A percentile compares a stretch with the other conserved stretches of the same genome.
Evolutionary conservation across 2,888 invertebrate species (phyloP).

Genomic region (Melitaea athalia): DNA sequence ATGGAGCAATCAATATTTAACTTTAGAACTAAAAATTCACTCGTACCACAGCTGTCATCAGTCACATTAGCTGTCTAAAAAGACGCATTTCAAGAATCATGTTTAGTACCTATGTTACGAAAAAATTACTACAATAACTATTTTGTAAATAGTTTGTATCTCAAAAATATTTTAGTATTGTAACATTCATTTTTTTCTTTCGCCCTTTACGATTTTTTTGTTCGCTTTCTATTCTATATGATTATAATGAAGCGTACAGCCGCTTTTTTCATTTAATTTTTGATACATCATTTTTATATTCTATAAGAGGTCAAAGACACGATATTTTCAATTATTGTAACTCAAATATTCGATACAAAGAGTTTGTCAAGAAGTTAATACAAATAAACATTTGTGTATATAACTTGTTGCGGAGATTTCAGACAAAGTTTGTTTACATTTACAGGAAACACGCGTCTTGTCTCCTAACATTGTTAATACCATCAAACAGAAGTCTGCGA

Average conservation of each 20-base stretch:
- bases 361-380: constrained; percentile 22
- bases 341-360: constrained; percentile 9
- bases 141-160: too few relatives aligned
- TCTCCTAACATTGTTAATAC: constrained; percentile 30
- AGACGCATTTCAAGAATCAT: too few relatives aligned
- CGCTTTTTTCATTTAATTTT: not conserved
- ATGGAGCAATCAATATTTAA: not conserved
- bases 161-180: too few relatives aligned
- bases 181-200: too few relatives aligned
- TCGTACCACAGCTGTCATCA: too few relatives aligned
- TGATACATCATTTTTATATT: not conserved
- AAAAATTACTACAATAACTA: too few relatives aligned
- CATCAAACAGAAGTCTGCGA: constrained; percentile 23
- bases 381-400: constrained; percentile 22
- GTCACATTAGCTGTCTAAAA: too few relatives aligned
- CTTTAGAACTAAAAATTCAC: too few relatives aligned
- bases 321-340: not conserved
- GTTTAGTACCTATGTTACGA: too few relatives aligned
- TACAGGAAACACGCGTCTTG: constrained; percentile 20
- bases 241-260: too few relatives aligned
- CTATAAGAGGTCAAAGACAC: not conserved
- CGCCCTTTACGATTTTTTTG: too few relatives aligned
- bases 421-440: constrained; percentile 33
- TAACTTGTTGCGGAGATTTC: constrained; percentile 30
- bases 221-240: too few relatives aligned